Conservation (phyloP, 1,140 invertebrate species). For the Saccostrea glomerata region DNA sequence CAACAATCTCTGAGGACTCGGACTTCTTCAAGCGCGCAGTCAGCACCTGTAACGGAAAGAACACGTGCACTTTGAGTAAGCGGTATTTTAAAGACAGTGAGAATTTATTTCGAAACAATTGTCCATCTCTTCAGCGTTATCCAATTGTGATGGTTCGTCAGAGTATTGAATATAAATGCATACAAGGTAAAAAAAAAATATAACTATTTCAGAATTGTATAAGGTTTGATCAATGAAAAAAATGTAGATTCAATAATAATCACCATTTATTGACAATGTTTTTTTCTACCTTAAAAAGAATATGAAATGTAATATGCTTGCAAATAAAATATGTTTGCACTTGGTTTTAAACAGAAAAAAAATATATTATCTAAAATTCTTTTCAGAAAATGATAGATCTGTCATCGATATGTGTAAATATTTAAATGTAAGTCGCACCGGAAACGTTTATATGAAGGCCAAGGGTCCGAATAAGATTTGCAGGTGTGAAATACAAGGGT, state of each 20-base stretch:
- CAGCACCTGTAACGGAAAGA: neutral
- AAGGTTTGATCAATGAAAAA: too few species aligned
- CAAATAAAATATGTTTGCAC: too few species aligned
- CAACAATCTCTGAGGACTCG: neutral
- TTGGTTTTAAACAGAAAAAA: too few species aligned
- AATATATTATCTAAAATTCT: too few species aligned
- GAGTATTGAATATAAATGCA: constrained; percentile 4
- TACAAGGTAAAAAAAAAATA: neutral
- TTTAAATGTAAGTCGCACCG: neutral
- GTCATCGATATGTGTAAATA: neutral
- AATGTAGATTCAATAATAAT: too few species aligned
- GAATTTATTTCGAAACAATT: neutral
- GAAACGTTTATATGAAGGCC: neutral
- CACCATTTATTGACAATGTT: too few species aligned
- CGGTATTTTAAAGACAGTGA: neutral
- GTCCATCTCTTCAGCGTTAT: neutral
- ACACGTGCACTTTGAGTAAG: neutral
- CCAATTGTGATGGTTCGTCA: neutral
- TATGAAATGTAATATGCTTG: too few species aligned
- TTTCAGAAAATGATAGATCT: neutral
- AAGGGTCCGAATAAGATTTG: neutral
- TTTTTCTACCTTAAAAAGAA: too few species aligned
- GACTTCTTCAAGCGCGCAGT: neutral
- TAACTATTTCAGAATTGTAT: too few species aligned
- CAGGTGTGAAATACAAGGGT: neutral